Percentiles rank a stretch among this genome's conserved stretches.
Conservation (phyloP, 1,140 invertebrate species). For the Ephestia elutella region DNA sequence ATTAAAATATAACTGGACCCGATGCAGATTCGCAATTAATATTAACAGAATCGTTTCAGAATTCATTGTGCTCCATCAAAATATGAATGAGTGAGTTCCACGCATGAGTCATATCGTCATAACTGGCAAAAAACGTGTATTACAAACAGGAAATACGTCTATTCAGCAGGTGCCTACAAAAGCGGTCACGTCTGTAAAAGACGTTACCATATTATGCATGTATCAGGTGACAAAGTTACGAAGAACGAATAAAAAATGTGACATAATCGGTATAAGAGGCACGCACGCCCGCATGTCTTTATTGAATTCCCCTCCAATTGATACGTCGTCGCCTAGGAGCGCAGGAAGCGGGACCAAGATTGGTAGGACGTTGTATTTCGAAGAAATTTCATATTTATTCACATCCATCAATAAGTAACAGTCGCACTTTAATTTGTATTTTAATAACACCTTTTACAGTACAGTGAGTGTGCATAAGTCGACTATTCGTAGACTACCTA, state of each 20-base stretch:
- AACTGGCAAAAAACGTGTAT: background rate
- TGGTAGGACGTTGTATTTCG: slow-evolving; percentile 21
- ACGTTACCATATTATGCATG: slow-evolving; percentile 28
- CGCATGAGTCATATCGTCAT: background rate
- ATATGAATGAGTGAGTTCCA: background rate
- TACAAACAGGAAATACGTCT: background rate
- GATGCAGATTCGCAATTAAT: background rate
- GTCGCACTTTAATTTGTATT: too few relatives aligned
- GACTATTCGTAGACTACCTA: too few relatives aligned
- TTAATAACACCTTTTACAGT: too few relatives aligned
- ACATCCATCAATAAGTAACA: background rate
- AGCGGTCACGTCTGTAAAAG: slow-evolving; percentile 16
- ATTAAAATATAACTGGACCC: background rate
- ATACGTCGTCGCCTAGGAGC: slow-evolving; percentile 39
- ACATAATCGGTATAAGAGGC: slow-evolving; percentile 20
- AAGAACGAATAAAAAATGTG: slow-evolving; percentile 40
- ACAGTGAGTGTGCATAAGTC: too few relatives aligned
- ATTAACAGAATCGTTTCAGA: background rate
- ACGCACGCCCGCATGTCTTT: slow-evolving; percentile 39
- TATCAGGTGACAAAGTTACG: slow-evolving; percentile 29
- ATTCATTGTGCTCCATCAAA: background rate
- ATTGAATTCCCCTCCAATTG: slow-evolving; percentile 56
- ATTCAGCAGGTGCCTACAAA: background rate
- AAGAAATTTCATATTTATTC: slow-evolving; percentile 13
- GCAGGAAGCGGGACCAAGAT: slow-evolving; percentile 45